phyloP scores from a whole-genome alignment of 2,888 invertebrate species.

The Neoascia interrupta region DNA sequence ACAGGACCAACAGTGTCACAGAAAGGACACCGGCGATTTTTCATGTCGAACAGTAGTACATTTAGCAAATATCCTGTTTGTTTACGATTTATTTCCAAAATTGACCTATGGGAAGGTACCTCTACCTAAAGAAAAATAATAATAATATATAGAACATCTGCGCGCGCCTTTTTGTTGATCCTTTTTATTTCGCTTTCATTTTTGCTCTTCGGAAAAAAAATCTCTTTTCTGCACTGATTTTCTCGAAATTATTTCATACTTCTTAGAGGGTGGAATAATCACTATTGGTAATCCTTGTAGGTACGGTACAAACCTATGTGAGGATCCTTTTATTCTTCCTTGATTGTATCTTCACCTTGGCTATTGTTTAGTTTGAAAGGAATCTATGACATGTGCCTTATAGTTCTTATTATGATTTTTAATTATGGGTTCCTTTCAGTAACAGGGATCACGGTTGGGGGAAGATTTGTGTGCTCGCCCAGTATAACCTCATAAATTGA shows the following conservation, averaged over 20 bases:
- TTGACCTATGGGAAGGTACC: slow-evolving; percentile 26
- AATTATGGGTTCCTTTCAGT: slow-evolving; percentile 33
- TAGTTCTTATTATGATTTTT: slow-evolving; percentile 42
- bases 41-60: slow-evolving; percentile 6
- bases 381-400: slow-evolving; percentile 48
- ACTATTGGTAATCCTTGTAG: slow-evolving; percentile 21
- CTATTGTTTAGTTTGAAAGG: slow-evolving; percentile 22
- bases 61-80: slow-evolving; percentile 33
- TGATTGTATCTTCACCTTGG: slow-evolving; percentile 44
- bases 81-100: slow-evolving; percentile 34
- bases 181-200: slow-evolving; percentile 13
- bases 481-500: slow-evolving; percentile 22
- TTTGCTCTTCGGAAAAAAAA: neutral
- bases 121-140: no score
- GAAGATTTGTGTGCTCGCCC: slow-evolving; percentile 20
- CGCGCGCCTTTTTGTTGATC: slow-evolving; percentile 61
- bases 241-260: slow-evolving; percentile 1
- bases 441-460: neutral
- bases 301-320: neutral
- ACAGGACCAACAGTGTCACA: no score
- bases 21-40: neutral
- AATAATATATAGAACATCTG: slow-evolving; percentile 53
- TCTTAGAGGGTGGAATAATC: slow-evolving; percentile 58
- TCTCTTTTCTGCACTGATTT: slow-evolving; percentile 3
- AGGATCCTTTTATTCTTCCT: neutral